A percentile compares a stretch with the other conserved stretches of the same genome.
Evolutionary conservation across 1,140 invertebrate genomes (phyloP).

Genomic region (Heliconius hermathena): DNA sequence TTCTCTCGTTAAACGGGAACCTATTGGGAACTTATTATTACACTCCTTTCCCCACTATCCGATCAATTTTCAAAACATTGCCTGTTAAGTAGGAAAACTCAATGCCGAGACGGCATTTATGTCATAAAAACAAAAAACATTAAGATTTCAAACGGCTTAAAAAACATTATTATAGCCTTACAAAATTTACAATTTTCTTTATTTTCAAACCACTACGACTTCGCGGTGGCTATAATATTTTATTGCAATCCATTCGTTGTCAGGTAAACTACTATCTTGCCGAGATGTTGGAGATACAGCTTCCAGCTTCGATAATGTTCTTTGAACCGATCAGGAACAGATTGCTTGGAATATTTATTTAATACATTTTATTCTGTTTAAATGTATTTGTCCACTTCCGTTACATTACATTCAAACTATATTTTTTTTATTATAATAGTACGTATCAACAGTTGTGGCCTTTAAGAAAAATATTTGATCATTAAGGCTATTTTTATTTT

Average conservation of each 20-base stretch:
- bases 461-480: no score
- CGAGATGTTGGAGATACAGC: background rate
- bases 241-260: background rate
- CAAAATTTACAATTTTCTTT: background rate
- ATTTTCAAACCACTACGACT: background rate
- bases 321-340: background rate
- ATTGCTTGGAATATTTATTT: background rate
- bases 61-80: no score
- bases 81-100: no score
- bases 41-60: no score
- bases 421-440: no score
- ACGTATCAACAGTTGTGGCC: no score
- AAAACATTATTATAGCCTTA: no score
- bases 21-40: no score
- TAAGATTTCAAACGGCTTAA: background rate
- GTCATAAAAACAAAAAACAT: background rate
- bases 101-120: background rate
- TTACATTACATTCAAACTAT: background rate
- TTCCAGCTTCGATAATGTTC: background rate
- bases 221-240: constrained; percentile 1
- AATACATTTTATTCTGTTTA: background rate
- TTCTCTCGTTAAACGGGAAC: no score
- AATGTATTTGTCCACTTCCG: background rate
- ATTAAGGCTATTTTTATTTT: no score
- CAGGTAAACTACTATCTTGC: background rate